Base-by-base conservation (phyloP, 2,113 vertebrate species). In the Chionomys nivalis region DNA sequence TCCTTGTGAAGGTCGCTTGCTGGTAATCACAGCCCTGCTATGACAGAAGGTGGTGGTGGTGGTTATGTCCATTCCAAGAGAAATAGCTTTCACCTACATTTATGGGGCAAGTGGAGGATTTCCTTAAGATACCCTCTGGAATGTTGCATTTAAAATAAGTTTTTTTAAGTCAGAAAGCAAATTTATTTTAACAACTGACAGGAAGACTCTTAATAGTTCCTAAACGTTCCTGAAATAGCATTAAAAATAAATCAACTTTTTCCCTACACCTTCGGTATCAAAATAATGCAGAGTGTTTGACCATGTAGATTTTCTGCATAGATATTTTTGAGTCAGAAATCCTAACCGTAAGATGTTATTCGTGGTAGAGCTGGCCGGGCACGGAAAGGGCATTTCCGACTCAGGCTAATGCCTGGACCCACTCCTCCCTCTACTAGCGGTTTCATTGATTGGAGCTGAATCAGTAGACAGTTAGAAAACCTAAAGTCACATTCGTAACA, bases 291-390 rank as follows among this genome's bases (percentile, higher is more conserved):
- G 66, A 94, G 90, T 88, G n/a, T 89, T 72, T 75, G 44, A 26
- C 42, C 63, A 83, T 66, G 21, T 96, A 36, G 55, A 66, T 91
- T 95, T 70, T 93, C 14, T 85, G 75, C 12, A 87, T 58, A 82
- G 17, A 82, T 61, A 16, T 28, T 79, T 78, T 93, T 78, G 8
- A 76, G 28, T 91, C 66, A 85, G 77, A 97, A 97, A 94, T 87
- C 73, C 83, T 87, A 89, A 73, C 42, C 42, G 52, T 93, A 86
- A 42, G 33, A 77, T 89, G 91, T 39, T 97, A 96, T 98, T 97
- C 96, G 96, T 65, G 49, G 16, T 96, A 79, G 96, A 73, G 78
- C 39, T 92, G 70, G 95, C 94, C 55, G 23, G 47, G 86, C 91
- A 65, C 93, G 97, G 85, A 75, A 70, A 17, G 47, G 68, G 65